Conservation (phyloP, 2,888 invertebrate genomes). For the Sphaerophoria taeniata region DNA sequence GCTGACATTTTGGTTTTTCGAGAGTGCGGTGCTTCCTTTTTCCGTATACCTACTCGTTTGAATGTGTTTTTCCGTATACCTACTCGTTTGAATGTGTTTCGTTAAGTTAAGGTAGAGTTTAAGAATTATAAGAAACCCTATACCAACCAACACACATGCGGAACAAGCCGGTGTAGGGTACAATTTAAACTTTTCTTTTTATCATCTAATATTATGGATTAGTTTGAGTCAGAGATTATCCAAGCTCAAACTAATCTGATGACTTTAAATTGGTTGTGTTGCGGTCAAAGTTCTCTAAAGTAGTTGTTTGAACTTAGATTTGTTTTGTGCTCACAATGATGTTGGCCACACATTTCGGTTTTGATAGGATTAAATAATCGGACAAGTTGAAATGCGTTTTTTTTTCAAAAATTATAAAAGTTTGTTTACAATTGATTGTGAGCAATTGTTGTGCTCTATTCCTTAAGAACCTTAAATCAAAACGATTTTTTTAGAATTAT, state of each 20-base stretch:
- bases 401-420: too few relatives aligned
- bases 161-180: too few relatives aligned
- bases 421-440: too few relatives aligned
- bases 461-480: too few relatives aligned
- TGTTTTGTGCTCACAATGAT: conserved; percentile 2
- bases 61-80: too few relatives aligned
- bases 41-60: too few relatives aligned
- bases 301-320: background rate
- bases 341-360: background rate
- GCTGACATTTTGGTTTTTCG: conserved; percentile 56
- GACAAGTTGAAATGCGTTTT: background rate
- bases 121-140: background rate
- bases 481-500: too few relatives aligned
- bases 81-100: too few relatives aligned
- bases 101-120: background rate
- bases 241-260: conserved; percentile 20
- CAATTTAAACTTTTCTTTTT: background rate
- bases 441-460: too few relatives aligned
- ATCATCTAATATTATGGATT: background rate
- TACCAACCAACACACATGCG: too few relatives aligned
- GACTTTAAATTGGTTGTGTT: conserved; percentile 20
- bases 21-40: conserved; percentile 22
- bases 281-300: conserved; percentile 11
- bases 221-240: conserved; percentile 5
- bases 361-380: background rate